Conservation (phyloP, 2,888 invertebrate genomes). For the Epirrita christyi region DNA sequence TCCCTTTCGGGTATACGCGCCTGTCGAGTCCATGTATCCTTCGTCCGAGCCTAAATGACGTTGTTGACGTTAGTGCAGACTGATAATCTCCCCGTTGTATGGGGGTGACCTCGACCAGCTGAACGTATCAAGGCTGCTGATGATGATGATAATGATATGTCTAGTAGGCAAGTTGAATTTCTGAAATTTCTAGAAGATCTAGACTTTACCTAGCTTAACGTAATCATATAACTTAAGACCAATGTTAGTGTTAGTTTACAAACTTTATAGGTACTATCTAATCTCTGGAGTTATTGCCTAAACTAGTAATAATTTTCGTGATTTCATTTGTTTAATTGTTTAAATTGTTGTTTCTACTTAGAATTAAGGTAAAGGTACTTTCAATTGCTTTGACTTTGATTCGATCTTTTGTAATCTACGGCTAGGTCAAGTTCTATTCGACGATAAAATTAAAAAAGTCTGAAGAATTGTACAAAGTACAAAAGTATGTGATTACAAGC, state of each 20-base stretch:
- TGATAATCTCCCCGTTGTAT: no score
- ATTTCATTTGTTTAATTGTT: slow-evolving; percentile 18
- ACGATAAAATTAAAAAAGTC: neutral
- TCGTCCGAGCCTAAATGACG: no score
- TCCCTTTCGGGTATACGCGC: no score
- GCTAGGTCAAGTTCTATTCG: slow-evolving; percentile 2
- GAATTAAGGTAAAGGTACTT: slow-evolving; percentile 1
- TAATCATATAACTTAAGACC: neutral
- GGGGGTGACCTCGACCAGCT: no score
- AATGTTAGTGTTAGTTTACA: neutral
- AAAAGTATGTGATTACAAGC: no score
- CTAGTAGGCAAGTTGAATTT: no score
- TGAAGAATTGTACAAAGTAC: no score
- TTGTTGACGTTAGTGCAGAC: no score
- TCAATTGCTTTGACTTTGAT: slow-evolving; percentile 11
- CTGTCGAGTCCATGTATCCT: no score
- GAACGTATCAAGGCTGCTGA: no score
- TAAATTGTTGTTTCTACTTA: slow-evolving; percentile 8
- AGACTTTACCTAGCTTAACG: neutral
- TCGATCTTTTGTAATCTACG: neutral
- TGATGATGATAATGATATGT: no score
- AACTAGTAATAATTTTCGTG: slow-evolving; percentile 16
- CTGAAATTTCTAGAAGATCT: neutral
- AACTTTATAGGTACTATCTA: slow-evolving; percentile 2
- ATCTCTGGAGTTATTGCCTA: slow-evolving; percentile 15